Evolutionary conservation across 2,888 invertebrate genomes (phyloP).

Genomic region (Agrotis clavis): DNA sequence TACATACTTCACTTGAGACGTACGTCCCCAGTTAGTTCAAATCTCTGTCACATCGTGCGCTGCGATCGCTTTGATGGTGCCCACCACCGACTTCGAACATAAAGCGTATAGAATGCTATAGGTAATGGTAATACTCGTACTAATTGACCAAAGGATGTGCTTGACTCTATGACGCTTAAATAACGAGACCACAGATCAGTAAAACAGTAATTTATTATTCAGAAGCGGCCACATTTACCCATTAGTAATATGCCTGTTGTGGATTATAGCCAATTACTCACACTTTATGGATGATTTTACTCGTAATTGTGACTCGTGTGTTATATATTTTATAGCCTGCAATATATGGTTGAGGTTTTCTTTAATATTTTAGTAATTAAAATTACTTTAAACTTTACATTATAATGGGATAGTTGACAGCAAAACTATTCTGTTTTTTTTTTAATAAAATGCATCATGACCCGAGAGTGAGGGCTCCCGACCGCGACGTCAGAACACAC

Average conservation of each 20-base stretch:
- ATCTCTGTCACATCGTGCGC: too few species aligned
- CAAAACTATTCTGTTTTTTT: too few species aligned
- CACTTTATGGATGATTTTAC: conserved; percentile 44
- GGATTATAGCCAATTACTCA: conserved; percentile 56
- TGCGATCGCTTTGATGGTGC: too few species aligned
- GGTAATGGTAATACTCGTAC: too few species aligned
- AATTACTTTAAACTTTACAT: not conserved
- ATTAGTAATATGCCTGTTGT: conserved; percentile 47
- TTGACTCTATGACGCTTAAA: not conserved
- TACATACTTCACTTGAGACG: too few species aligned
- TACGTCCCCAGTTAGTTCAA: too few species aligned
- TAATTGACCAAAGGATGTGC: conserved; percentile 23
- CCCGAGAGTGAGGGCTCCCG: too few species aligned
- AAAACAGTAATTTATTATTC: conserved; percentile 43
- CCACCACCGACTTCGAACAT: too few species aligned
- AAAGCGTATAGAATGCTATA: not conserved
- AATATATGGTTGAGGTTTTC: conserved; percentile 10
- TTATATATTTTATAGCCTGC: conserved; percentile 39
- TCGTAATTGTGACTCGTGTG: conserved; percentile 34
- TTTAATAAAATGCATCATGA: too few species aligned
- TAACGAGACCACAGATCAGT: conserved; percentile 8
- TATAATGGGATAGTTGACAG: too few species aligned
- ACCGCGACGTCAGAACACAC: too few species aligned
- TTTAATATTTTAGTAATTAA: conserved; percentile 6
- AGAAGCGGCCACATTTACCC: conserved; percentile 36